These are phyloP conservation scores for Cyanoderma ruficeps DNA, from an alignment of 2,113 vertebrate species.

Conservation along the genomic window DNA sequence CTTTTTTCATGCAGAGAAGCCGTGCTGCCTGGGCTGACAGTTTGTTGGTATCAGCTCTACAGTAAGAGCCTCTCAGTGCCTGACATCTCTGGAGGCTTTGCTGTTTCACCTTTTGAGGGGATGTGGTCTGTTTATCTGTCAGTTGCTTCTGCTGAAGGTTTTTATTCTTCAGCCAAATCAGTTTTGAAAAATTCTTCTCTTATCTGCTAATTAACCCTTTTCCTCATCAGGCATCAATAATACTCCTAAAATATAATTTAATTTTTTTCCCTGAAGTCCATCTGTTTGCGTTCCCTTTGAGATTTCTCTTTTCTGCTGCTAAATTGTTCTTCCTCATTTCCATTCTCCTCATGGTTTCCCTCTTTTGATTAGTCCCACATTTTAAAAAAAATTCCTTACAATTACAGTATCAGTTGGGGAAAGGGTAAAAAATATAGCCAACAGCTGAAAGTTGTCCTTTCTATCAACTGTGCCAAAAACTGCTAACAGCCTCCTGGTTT, in stretches of 20 bases:
- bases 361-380: background rate
- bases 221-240: constrained; percentile 1
- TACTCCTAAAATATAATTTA: background rate
- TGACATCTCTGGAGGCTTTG: background rate
- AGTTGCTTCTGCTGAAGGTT: background rate
- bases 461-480: background rate
- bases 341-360: background rate
- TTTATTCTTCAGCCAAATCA: background rate
- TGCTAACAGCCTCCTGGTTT: background rate
- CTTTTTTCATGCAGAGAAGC: background rate
- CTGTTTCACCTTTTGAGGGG: background rate
- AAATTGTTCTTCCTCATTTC: background rate
- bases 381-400: background rate
- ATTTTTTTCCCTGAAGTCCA: background rate
- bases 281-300: background rate
- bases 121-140: background rate
- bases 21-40: background rate
- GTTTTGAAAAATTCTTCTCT: constrained; percentile 1
- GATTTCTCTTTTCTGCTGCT: background rate
- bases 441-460: constrained; percentile 10
- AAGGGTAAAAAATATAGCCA: background rate
- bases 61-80: background rate
- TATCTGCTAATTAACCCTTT: constrained; percentile 48
- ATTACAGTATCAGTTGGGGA: background rate
- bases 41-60: background rate